These are phyloP conservation scores for Cybosia mesomella DNA, from an alignment of 2,888 invertebrate species.

Conservation along the genomic window DNA sequence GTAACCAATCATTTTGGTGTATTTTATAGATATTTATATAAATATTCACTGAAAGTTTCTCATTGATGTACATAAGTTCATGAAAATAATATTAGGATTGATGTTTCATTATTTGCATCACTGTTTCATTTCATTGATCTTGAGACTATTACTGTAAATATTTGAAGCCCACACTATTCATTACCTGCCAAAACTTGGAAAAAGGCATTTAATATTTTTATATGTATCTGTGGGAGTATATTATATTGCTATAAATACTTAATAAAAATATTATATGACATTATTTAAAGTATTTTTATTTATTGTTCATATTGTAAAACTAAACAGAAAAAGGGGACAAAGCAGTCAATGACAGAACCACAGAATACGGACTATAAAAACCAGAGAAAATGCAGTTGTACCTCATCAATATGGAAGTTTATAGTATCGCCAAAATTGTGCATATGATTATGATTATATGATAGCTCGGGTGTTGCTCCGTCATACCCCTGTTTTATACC, in stretches of 20 bases:
- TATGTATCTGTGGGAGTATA: constrained; percentile 71
- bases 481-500: too few species aligned
- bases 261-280: constrained; percentile 86
- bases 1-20: constrained; percentile 66
- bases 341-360: background rate
- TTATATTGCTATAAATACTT: constrained; percentile 70
- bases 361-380: too few species aligned
- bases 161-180: constrained; percentile 74
- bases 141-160: constrained; percentile 71
- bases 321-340: background rate
- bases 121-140: constrained; percentile 57
- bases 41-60: constrained; percentile 62
- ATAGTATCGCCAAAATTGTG: too few species aligned
- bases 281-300: constrained; percentile 50
- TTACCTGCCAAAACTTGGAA: constrained; percentile 73
- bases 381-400: too few species aligned
- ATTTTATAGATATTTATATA: constrained; percentile 72
- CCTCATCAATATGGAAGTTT: too few species aligned
- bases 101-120: constrained; percentile 65
- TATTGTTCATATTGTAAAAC: background rate
- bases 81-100: constrained; percentile 60
- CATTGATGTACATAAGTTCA: constrained; percentile 70
- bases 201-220: constrained; percentile 85
- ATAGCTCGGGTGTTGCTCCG: too few species aligned
- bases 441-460: too few species aligned